Evolutionary conservation across 2,797 vertebrate genomes (phyloP), one percentile per base, ranked within the genome.

Genomic region (Selene dorsalis): DNA sequence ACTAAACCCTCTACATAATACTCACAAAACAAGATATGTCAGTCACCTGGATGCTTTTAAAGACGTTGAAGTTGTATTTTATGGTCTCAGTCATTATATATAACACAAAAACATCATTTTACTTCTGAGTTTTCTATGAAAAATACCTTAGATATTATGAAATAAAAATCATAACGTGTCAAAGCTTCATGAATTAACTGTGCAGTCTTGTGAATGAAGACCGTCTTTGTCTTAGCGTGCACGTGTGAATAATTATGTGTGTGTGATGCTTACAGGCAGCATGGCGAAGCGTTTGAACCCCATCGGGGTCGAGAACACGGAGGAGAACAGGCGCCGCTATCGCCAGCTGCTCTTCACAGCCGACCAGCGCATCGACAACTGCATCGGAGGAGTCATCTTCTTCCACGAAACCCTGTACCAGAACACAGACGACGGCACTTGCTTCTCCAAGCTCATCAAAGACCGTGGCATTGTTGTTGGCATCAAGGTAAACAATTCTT

Each of bases 401-500:
- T 99, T 99, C 94, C 98, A 99, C 0, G 98, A 99, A 93, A 99
- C 98, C 3, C 95, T 99, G 80, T 99, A 99, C 93, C 98, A 99
- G 94, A 97, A 90, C 89, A 94, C 96, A 0, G 97, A 99, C 0
- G 96, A 97, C 0, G 97, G 97, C 56, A 95, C 95, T 1, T 62
- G 92, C 58, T 99, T 99, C 0, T 89, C 96, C 70, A 92, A 96
- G 82, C 92, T 97, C 86, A 96, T 99, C 93, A 96, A 97, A 88
- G 96, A 98, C 88, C 96, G 96, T 48, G 96, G 94, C 92, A 97
- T 99, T 2, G 94, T 98, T 0, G 97, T 98, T 63, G 98, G 98
- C 89, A 99, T 99, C 91, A 99, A 99, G 97, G 98, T 99, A 82
- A 3, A 9, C 20, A 4, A 1, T 1, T 4, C 24, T 57, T 9